Conservation (phyloP, 2,888 invertebrate genomes). For the Poecilus cupreus region DNA sequence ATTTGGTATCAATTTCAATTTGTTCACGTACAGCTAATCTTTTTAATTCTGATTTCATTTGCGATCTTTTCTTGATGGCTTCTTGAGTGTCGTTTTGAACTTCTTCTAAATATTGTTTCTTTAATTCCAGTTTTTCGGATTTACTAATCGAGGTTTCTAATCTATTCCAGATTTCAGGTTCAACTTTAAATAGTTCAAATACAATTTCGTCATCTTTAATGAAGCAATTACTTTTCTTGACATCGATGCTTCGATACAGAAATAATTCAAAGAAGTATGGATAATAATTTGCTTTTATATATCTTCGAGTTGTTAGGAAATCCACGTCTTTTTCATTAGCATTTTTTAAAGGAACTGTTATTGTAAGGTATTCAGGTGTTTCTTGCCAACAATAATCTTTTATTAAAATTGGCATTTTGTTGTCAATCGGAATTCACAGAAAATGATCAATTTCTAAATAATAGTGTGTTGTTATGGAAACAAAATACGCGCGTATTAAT, state of each 20-base stretch:
- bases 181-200: constrained; percentile 80
- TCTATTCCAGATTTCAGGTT: constrained; percentile 75
- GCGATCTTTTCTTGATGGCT: constrained; percentile 74
- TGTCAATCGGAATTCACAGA: background rate
- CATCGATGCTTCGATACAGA: constrained; percentile 78
- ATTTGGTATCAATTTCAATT: constrained; percentile 76
- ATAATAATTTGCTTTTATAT: constrained; percentile 83
- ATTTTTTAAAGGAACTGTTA: constrained; percentile 79
- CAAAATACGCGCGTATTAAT: constrained; percentile 1
- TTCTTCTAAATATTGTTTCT: constrained; percentile 76
- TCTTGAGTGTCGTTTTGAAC: constrained; percentile 76
- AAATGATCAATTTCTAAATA: constrained; percentile 6
- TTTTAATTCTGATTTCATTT: constrained; percentile 76
- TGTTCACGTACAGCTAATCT: constrained; percentile 77
- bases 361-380: constrained; percentile 76
- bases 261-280: constrained; percentile 86
- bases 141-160: constrained; percentile 77
- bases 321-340: constrained; percentile 80
- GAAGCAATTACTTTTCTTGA: constrained; percentile 79
- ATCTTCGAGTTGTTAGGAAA: constrained; percentile 81
- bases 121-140: constrained; percentile 75
- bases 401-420: constrained; percentile 81
- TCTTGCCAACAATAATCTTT: constrained; percentile 87
- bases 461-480: constrained; percentile 1
- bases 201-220: constrained; percentile 78